phyloP scores from a whole-genome alignment of 1,140 invertebrate genomes.

The Heliconius hewitsoni region DNA sequence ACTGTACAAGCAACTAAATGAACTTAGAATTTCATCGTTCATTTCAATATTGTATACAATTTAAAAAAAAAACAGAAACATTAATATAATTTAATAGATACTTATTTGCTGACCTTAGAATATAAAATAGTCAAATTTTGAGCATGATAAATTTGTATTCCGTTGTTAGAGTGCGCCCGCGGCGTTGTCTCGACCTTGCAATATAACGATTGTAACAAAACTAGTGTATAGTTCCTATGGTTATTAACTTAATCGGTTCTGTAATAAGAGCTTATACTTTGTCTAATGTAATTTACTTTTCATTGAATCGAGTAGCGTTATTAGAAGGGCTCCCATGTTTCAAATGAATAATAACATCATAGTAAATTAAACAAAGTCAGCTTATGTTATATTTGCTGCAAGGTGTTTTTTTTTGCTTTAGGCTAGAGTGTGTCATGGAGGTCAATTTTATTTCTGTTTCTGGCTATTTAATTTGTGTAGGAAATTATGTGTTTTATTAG shows the following conservation, averaged over 20 bases:
- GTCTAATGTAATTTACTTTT: slow-evolving; percentile 13
- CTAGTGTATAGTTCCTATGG: slow-evolving; percentile 39
- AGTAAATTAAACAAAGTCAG: slow-evolving; percentile 8
- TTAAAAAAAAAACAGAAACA: not conserved
- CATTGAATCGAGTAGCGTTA: slow-evolving; percentile 10
- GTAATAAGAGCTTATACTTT: slow-evolving; percentile 16
- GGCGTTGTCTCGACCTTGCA: slow-evolving; percentile 37
- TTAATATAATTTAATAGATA: slow-evolving; percentile 10
- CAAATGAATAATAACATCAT: not conserved
- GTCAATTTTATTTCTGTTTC: not conserved
- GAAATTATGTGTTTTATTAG: too few species aligned
- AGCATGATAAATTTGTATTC: slow-evolving; percentile 32
- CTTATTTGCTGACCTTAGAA: slow-evolving; percentile 36
- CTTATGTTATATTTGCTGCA: not conserved
- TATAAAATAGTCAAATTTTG: slow-evolving; percentile 32
- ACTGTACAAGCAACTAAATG: not conserved
- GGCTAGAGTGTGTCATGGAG: slow-evolving; percentile 4
- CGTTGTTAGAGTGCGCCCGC: slow-evolving; percentile 27
- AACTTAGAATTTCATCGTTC: slow-evolving; percentile 5
- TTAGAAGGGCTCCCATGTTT: slow-evolving; percentile 12
- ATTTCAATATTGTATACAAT: not conserved
- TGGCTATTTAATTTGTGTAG: too few species aligned
- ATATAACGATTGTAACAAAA: slow-evolving; percentile 40
- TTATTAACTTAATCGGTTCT: slow-evolving; percentile 37
- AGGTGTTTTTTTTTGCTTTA: not conserved